phyloP scores from a whole-genome alignment of 2,888 invertebrate genomes.

The Abrostola tripartita region DNA sequence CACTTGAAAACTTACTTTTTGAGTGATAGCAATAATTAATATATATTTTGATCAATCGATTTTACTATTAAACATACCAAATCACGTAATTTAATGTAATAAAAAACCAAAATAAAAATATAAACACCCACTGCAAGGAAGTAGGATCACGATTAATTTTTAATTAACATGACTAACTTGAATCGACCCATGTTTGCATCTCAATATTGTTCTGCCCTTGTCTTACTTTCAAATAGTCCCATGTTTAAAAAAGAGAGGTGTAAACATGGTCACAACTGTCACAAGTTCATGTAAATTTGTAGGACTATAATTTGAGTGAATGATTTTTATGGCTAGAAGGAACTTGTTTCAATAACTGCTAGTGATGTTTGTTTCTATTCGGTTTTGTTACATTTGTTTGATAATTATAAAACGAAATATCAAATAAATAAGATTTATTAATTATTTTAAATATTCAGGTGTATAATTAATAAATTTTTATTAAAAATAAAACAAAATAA shows the following conservation, averaged over 20 bases:
- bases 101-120: conserved; percentile 36
- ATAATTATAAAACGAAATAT: not conserved
- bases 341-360: conserved; percentile 22
- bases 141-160: conserved; percentile 17
- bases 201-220: conserved; percentile 26
- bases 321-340: conserved; percentile 26
- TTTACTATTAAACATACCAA: conserved; percentile 16
- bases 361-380: conserved; percentile 33
- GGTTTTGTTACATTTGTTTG: not conserved
- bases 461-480: not conserved
- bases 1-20: conserved; percentile 43
- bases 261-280: too few relatives aligned
- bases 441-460: too few relatives aligned
- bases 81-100: not conserved
- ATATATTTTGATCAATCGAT: conserved; percentile 13
- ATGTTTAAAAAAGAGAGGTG: too few relatives aligned
- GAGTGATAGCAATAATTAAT: conserved; percentile 9
- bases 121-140: conserved; percentile 40
- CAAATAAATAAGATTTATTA: not conserved
- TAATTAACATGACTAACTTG: conserved; percentile 10
- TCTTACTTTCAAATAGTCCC: conserved; percentile 7
- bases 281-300: conserved; percentile 28
- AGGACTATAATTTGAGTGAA: conserved; percentile 37
- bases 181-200: conserved; percentile 9
- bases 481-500: not conserved